A percentile compares a stretch with the other conserved stretches of the same genome.
Conservation (phyloP, 2,888 invertebrate genomes). For the Leucophora obtusa region DNA sequence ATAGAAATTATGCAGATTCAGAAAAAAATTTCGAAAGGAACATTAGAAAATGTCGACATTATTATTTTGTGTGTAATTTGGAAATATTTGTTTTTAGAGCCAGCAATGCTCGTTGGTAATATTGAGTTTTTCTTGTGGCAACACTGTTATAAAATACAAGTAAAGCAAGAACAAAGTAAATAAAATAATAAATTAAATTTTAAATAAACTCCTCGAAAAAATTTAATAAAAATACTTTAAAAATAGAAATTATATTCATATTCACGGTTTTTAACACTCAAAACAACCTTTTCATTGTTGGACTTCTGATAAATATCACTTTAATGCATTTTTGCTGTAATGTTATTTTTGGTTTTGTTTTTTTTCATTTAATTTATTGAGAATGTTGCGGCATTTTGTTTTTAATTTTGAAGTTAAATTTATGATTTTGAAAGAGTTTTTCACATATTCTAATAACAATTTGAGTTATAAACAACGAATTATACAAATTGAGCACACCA, state of each 20-base stretch:
- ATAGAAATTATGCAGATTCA: too few relatives aligned
- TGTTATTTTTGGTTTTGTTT: constrained; percentile 52
- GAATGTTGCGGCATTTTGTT: constrained; percentile 32
- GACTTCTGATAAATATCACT: constrained; percentile 6
- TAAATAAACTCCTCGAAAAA: not conserved
- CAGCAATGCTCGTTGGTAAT: too few relatives aligned
- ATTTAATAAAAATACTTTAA: not conserved
- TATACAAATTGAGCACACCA: not conserved
- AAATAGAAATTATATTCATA: not conserved
- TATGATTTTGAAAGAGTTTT: not conserved
- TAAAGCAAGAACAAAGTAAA: constrained; percentile 24
- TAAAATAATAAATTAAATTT: not conserved
- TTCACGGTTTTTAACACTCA: not conserved
- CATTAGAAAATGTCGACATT: too few relatives aligned
- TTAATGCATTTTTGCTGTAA: constrained; percentile 7
- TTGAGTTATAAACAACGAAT: not conserved
- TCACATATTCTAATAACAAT: not conserved
- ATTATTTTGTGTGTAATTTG: too few relatives aligned
- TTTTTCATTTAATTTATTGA: constrained; percentile 37
- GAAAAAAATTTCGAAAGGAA: too few relatives aligned
- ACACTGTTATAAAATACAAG: not conserved
- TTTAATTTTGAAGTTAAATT: constrained; percentile 5
- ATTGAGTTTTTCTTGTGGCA: too few relatives aligned
- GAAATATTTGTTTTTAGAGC: too few relatives aligned
- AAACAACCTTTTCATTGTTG: not conserved